Percentiles rank a stretch among this genome's conserved stretches.
These are phyloP conservation scores for Catocala fraxini DNA, from an alignment of 2,888 invertebrate species.

Conservation along the genomic window DNA sequence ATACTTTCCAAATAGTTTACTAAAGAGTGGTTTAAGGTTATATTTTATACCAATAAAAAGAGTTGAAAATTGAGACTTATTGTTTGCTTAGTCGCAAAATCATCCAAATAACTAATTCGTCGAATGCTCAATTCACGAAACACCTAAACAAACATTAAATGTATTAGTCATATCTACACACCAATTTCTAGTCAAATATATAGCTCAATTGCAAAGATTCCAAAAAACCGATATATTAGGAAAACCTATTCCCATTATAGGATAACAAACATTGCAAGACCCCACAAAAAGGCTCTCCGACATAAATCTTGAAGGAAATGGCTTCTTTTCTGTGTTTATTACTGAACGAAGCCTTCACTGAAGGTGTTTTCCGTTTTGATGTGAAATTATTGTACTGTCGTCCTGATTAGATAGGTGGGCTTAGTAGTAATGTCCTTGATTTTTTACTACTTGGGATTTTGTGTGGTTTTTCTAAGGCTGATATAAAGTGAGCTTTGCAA, in stretches of 20 bases:
- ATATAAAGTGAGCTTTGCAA: neutral
- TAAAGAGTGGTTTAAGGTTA: too few relatives aligned
- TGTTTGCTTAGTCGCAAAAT: too few relatives aligned
- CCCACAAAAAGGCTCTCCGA: slow-evolving; percentile 13
- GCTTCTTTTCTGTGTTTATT: slow-evolving; percentile 23
- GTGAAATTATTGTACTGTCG: slow-evolving; percentile 15
- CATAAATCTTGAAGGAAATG: slow-evolving; percentile 19
- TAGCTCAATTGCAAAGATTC: slow-evolving; percentile 12
- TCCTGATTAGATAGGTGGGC: slow-evolving; percentile 5
- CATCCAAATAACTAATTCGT: too few relatives aligned
- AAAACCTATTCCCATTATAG: slow-evolving; percentile 27
- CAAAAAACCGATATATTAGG: slow-evolving; percentile 19
- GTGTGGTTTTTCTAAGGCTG: neutral
- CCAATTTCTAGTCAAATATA: neutral
- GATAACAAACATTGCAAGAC: slow-evolving; percentile 30
- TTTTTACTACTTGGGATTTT: neutral
- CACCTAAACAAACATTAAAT: too few relatives aligned
- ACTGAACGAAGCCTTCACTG: slow-evolving; percentile 10
- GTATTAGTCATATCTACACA: too few relatives aligned
- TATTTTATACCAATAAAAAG: too few relatives aligned
- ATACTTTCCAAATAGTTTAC: too few relatives aligned
- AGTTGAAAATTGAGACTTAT: too few relatives aligned
- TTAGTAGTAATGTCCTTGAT: neutral
- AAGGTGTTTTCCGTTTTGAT: slow-evolving; percentile 22
- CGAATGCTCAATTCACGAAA: too few relatives aligned